These are phyloP conservation scores for Ophonus ardosiacus DNA, from an alignment of 2,888 invertebrate genomes.

Conservation along the genomic window DNA sequence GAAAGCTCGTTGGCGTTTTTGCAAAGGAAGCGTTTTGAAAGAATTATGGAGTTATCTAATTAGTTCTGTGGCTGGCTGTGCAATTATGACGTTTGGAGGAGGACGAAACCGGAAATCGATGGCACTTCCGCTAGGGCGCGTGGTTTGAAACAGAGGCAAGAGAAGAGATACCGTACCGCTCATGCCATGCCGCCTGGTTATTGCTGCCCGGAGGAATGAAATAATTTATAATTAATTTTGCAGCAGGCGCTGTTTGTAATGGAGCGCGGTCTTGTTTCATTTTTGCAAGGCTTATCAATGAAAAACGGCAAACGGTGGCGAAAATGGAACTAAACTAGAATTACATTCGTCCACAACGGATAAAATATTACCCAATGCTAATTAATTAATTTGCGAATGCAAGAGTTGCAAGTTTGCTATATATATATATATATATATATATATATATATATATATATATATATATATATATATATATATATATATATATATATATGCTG, in stretches of 20 bases:
- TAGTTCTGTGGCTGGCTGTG: conserved; percentile 40
- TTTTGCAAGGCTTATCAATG: conserved; percentile 45
- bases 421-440: no score
- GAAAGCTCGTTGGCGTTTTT: conserved; percentile 37
- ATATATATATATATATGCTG: no score
- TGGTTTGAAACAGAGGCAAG: conserved; percentile 22
- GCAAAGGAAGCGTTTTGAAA: conserved; percentile 42
- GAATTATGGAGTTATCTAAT: conserved; percentile 53
- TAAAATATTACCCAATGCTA: background rate
- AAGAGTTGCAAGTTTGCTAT: background rate
- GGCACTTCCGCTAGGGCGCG: conserved; percentile 25
- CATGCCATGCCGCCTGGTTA: background rate
- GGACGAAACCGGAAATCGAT: conserved; percentile 46
- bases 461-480: no score
- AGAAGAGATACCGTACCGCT: conserved; percentile 12
- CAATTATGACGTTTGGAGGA: conserved; percentile 52
- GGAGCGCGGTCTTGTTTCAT: conserved; percentile 36
- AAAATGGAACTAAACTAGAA: conserved; percentile 40
- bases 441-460: no score
- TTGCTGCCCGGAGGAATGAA: conserved; percentile 40
- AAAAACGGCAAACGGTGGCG: conserved; percentile 37
- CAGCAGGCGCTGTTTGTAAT: conserved; percentile 31
- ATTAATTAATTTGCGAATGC: background rate
- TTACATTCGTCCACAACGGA: conserved; percentile 5
- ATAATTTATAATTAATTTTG: conserved; percentile 47